A percentile compares a stretch with the other conserved stretches of the same genome.
Conservation (phyloP, 2,888 invertebrate genomes). For the Germaria angustata region DNA sequence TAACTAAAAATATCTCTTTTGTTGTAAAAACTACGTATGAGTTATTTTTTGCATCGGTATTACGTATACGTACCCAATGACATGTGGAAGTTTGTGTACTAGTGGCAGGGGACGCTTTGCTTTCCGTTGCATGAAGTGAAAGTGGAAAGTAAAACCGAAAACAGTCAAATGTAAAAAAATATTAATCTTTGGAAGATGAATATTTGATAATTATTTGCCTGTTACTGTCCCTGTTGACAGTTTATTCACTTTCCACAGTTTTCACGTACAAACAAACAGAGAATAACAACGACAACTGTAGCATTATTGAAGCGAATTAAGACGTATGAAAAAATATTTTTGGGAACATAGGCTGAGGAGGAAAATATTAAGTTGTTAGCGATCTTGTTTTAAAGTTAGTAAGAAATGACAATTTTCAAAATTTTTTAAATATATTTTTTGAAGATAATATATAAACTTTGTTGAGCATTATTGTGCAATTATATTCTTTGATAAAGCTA, state of each 20-base stretch:
- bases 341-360: too few species aligned
- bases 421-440: too few species aligned
- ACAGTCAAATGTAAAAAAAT: neutral
- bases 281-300: neutral
- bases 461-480: too few species aligned
- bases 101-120: neutral
- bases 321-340: neutral
- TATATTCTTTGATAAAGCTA: too few species aligned
- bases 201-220: slow-evolving; percentile 50
- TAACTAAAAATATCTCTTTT: neutral
- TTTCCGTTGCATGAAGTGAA: neutral
- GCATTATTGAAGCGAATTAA: too few species aligned
- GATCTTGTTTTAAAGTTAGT: too few species aligned
- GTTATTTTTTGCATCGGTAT: neutral
- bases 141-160: neutral
- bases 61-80: neutral
- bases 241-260: slow-evolving; percentile 43
- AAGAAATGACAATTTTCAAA: too few species aligned
- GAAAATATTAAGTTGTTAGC: too few species aligned
- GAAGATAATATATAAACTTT: too few species aligned
- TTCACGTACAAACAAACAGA: neutral
- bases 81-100: neutral
- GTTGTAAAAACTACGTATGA: neutral
- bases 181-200: neutral
- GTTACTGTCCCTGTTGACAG: slow-evolving; percentile 55